Evolutionary conservation across 2,797 vertebrate genomes (phyloP), one percentile per base, ranked within the genome.

Genomic region (Hemitrygon akajei): DNA sequence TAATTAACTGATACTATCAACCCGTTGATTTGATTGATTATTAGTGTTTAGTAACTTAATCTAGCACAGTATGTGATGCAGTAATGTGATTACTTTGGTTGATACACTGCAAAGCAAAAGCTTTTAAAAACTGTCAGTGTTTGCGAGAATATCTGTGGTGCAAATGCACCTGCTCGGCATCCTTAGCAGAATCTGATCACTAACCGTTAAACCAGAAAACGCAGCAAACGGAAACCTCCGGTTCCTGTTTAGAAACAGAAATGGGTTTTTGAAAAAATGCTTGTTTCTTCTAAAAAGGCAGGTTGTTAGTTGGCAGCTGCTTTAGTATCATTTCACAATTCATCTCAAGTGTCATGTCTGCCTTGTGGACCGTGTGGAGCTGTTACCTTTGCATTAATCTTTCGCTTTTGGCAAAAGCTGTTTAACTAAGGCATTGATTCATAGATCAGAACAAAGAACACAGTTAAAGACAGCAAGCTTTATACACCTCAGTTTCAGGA

Each of bases 241-340:
- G 40, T 93, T 93, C 91, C 91, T 75, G 71, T 93, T 76, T 76
- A 76, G 91, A 93, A 93, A 93, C 71, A 93, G 27, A 89, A 66
- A 25, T 89, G 16, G 16, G n/a, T 14, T 60, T 37, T 66, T 56
- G 69, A 89, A n/a, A 63, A 63, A 63, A 4, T 22, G 9, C n/a
- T 37, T 0, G 18, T 89, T 69, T 63, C n/a, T 86, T 89, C 18
- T 37, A 66, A 34, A 69, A 89, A 66, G n/a, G 18, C 60, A 69
- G 86, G 34, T 18, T 63, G 27, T n/a, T 89, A n/a, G 60, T 27
- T 34, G 20, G 18, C 60, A 37, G 60, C 18, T 66, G 34, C 60
- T 69, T n/a, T 89, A 69, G 69, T 66, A 69, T 89, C 60, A 89
- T 69, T 89, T 89, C 60, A n/a, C 66, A 89, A 89, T 63, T 66